Percentiles rank a stretch among this genome's conserved stretches.
Conservation (phyloP, 2,113 vertebrate species). For the Seriola quinqueradiata region DNA sequence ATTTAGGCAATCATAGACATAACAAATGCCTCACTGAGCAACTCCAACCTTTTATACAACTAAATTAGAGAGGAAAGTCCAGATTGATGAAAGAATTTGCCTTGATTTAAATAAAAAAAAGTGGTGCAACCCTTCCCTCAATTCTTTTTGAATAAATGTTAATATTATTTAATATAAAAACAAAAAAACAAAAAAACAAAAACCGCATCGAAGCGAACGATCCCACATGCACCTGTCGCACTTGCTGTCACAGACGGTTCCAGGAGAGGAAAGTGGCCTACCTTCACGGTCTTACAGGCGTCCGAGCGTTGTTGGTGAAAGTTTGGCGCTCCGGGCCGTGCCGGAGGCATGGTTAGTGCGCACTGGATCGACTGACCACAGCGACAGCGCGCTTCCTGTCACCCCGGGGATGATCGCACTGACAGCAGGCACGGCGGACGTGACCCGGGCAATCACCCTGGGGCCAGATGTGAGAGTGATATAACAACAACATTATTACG, state of each 20-base stretch:
- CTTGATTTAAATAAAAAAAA: no score
- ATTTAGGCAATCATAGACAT: not conserved
- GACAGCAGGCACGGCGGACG: slow-evolving; percentile 53
- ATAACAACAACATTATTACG: slow-evolving; percentile 72
- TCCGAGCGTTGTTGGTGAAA: slow-evolving; percentile 33
- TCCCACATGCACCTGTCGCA: slow-evolving; percentile 2
- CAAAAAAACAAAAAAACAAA: not conserved
- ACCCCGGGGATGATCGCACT: slow-evolving; percentile 26
- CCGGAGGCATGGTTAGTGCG: slow-evolving; percentile 56
- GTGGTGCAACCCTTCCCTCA: no score
- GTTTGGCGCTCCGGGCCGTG: slow-evolving; percentile 57
- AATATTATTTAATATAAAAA: no score
- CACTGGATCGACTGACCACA: slow-evolving; percentile 39
- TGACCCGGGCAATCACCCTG: slow-evolving; percentile 65
- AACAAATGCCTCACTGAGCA: not conserved
- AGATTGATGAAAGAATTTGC: no score
- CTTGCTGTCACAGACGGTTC: not conserved
- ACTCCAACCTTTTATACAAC: no score
- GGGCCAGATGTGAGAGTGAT: slow-evolving; percentile 79
- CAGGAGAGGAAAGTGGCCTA: slow-evolving; percentile 40
- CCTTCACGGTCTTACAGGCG: slow-evolving; percentile 59
- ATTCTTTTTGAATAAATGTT: no score
- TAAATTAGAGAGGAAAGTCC: no score
- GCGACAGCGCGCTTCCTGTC: slow-evolving; percentile 28
- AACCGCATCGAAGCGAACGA: no score